Base-by-base conservation (phyloP, 2,797 vertebrate genomes). In the Fundulus diaphanus region DNA sequence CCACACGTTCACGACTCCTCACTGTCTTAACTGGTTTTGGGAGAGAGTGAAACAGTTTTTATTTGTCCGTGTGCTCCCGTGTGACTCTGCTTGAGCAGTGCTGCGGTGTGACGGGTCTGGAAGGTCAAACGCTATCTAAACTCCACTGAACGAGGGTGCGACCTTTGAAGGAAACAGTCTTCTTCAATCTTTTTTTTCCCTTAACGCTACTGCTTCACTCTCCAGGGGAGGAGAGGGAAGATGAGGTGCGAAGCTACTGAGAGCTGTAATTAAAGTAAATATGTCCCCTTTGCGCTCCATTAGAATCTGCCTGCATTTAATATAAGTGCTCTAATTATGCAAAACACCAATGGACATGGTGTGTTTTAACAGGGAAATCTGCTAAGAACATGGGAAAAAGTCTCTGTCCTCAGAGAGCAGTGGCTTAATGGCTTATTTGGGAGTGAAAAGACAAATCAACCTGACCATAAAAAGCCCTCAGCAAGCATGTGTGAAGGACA, bases 221-320 rank as follows among this genome's bases (percentile, higher is more conserved):
- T 79, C 84, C 33, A 8, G 77, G 57, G 82, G 77, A 80, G 24
- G 80, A 2, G 22, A 67, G 61, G 56, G 48, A 73, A 80, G 82
- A 84, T 78, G 86, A 87, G 79, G 69, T 81, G 80, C 65, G 74
- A 79, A 85, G 86, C 88, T 86, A 85, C 84, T 22, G 74, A 86
- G 88, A 85, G 81, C 68, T 48, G 76, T 86, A 89, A 93, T 92
- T 93, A 90, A 91, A 91, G 88, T 91, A 90, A 92, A 92, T 90
- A 91, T 88, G 89, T 90, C 87, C 87, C 87, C 83, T 91, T 83
- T 84, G 85, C 59, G 74, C 85, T 88, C 88, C 87, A 90, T 90
- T 90, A 90, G 80, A 83, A 89, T 82, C 81, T 78, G 82, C 59
- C 80, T 76, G 77, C 76, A 76, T 90, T 90, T 88, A 83, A 90